These are phyloP conservation scores for Holotrichia oblita DNA, from an alignment of 1,140 invertebrate genomes.

Conservation along the genomic window DNA sequence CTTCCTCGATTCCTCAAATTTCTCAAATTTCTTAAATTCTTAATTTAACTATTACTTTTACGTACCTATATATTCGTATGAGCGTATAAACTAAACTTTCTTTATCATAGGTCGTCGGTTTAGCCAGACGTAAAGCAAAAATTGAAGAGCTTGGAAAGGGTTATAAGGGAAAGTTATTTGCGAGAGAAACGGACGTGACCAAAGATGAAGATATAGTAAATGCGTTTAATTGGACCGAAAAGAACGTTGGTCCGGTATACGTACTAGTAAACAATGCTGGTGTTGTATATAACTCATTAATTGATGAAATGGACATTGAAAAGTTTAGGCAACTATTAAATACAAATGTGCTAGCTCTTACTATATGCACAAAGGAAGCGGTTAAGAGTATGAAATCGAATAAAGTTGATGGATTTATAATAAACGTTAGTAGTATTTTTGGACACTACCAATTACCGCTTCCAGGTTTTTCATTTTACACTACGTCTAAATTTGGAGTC, in stretches of 20 bases:
- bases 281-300: background rate
- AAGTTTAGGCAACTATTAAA: background rate
- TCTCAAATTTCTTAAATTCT: no score
- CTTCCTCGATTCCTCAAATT: no score
- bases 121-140: no score
- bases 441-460: background rate
- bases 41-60: no score
- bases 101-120: no score
- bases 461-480: background rate
- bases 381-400: background rate
- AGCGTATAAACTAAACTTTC: no score
- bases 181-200: slow-evolving; percentile 67
- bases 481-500: background rate
- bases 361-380: background rate
- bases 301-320: background rate
- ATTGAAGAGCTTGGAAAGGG: no score
- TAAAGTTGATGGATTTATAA: background rate
- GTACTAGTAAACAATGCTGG: no score
- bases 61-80: no score
- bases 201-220: slow-evolving; percentile 69
- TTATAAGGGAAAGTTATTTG: background rate
- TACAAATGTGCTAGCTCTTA: background rate
- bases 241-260: slow-evolving; percentile 61
- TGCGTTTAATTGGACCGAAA: slow-evolving; percentile 63
- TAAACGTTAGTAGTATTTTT: background rate